Base-by-base conservation (phyloP, 2,113 vertebrate genomes). In the Egretta garzetta region DNA sequence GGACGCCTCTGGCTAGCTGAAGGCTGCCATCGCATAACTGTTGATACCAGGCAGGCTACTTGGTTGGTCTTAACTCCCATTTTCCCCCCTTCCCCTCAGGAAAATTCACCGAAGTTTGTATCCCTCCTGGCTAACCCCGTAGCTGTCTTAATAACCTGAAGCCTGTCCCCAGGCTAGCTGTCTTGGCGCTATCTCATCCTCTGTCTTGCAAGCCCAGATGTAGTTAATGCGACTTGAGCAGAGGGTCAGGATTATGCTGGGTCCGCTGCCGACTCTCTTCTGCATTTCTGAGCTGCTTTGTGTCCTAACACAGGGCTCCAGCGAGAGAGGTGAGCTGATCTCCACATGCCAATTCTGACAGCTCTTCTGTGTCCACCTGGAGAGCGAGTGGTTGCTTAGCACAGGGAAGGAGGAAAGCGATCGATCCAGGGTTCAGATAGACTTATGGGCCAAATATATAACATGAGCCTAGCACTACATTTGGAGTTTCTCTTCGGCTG, bases 1-100 rank as follows among this genome's bases (percentile, higher is more conserved):
- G 97, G 94, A 94, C 35, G 97, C 98, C 98, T 97, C 97, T 95
- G 96, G 98, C 98, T 97, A 63, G 96, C 98, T 97, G 96, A 93
- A 95, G 97, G 98, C 98, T 97, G 92, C 97, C 97, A 55, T 63
- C 15, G 2, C 27, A 32, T 94, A 95, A 97, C 93, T 96, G 75
- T 94, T 86, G 89, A 93, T 97, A 98, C 94, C 75, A 49, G 90
- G 92, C 94, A 79, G 8, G 10, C 89, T 95, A 45, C 90, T 88
- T 88, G 93, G 96, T 93, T 96, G 96, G 97, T 96, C 95, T 97
- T 66, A 96, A 71, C 90, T 79, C 80, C 85, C 70, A 59, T 86
- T 95, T 97, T 97, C 27, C 43, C 82, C 85, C 63, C 86, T 95
- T 94, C 71, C 97, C 96, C 88, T 89, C 89, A 96, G 94, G 97